A percentile compares a stretch with the other conserved stretches of the same genome.
Conservation (phyloP, 2,797 vertebrate species). For the Diplodus sargus region DNA sequence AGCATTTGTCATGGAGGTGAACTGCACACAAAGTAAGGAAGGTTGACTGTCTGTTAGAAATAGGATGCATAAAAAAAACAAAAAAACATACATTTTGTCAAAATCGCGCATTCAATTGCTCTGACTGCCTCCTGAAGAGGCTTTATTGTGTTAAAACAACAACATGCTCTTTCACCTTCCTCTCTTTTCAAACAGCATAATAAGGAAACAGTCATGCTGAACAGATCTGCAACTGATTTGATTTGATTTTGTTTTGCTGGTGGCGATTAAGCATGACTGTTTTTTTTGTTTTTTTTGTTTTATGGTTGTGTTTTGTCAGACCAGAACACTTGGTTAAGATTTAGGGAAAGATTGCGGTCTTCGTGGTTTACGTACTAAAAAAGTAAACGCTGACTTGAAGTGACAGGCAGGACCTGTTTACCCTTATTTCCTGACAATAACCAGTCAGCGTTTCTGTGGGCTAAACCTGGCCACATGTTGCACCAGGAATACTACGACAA, state of each 20-base stretch:
- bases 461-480: slow-evolving; percentile 4
- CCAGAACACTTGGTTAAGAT: not conserved
- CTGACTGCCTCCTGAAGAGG: not conserved
- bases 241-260: slow-evolving; percentile 5
- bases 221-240: not conserved
- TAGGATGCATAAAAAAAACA: not conserved
- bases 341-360: not conserved
- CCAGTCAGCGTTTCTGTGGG: slow-evolving; percentile 6
- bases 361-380: not conserved
- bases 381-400: not conserved
- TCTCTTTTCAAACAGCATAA: not conserved
- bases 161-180: not conserved
- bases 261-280: not conserved
- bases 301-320: not conserved
- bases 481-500: not conserved
- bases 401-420: not conserved
- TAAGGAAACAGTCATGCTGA: not conserved
- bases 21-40: not conserved
- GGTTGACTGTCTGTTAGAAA: not conserved
- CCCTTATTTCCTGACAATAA: not conserved
- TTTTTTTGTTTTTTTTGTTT: not conserved
- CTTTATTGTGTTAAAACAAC: not conserved
- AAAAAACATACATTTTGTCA: not conserved
- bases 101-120: slow-evolving; percentile 13
- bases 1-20: not conserved